Percentiles rank a stretch among this genome's conserved stretches.
Conservation (phyloP, 1,140 invertebrate species). For the Tetragnatha versicolor region DNA sequence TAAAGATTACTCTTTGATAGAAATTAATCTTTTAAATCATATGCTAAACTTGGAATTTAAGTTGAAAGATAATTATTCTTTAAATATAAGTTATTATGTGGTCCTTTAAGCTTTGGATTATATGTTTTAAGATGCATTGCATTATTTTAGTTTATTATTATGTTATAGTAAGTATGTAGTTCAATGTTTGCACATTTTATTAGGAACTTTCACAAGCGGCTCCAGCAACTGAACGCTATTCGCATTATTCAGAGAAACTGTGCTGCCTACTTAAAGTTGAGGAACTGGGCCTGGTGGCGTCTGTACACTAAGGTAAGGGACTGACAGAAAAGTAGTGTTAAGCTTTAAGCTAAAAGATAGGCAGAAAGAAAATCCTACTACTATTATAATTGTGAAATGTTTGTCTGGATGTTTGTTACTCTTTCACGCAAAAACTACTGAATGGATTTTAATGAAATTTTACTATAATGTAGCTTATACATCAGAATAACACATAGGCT, state of each 20-base stretch:
- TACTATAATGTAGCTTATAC: no score
- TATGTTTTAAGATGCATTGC: no score
- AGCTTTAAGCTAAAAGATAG: background rate
- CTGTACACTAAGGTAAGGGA: conserved; percentile 90
- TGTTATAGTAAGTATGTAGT: no score
- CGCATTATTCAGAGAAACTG: conserved; percentile 99
- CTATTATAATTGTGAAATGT: no score
- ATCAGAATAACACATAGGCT: no score
- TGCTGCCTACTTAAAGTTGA: conserved; percentile 94
- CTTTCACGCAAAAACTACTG: no score
- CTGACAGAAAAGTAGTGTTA: background rate
- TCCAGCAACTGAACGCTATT: conserved; percentile 99
- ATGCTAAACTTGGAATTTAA: background rate
- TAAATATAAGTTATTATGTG: background rate
- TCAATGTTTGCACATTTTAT: background rate
- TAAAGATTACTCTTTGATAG: no score
- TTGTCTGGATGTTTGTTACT: no score
- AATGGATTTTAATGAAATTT: no score
- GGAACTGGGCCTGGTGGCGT: conserved; percentile 99
- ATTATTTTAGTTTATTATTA: no score
- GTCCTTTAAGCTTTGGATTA: no score
- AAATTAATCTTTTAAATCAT: background rate
- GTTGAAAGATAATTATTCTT: background rate
- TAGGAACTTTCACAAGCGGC: conserved; percentile 93
- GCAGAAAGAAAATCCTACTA: background rate